Evolutionary conservation across 2,888 invertebrate genomes (phyloP), one percentile per base, ranked within the genome.

Genomic region (Rotaria macrura): DNA sequence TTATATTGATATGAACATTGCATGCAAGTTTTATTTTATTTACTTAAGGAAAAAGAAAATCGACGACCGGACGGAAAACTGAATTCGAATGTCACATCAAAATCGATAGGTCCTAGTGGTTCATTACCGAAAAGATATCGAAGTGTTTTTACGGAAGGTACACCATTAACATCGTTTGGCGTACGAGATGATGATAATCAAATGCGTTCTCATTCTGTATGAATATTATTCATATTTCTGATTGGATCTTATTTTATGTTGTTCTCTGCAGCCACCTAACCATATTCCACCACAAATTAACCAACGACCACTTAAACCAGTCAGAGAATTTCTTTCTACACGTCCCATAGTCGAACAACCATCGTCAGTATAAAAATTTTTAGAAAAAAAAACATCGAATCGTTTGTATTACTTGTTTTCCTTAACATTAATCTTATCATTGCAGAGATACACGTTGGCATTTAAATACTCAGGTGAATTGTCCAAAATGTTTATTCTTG

Each of bases 131-230:
- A 79, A 43, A 25, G 79, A 79, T 79, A 79, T 79, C 79, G n/a
- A n/a, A 79, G 43, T 43, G 79, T 79, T 40, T 43, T 43, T 79
- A 79, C n/a, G 1, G 79, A 79, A 79, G 79, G 79, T 43, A 79
- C 79, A 43, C 79, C 79, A 43, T 43, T 79, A 79, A 79, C 79
- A n/a, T 79, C 79, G n/a, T 79, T 79, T 43, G 79, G 79, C 3
- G 43, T 79, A 14, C 9, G 43, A 40, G n/a, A 43, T n/a, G 79
- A 43, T 25, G 79, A 43, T 14, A 79, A 79, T 79, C 40, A 79
- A 43, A 5, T n/a, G 5, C 79, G 79, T 10, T 25, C 79, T 12
- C 79, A 43, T 43, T 79, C 79, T 5, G 79, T 79, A 79, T 10
- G 34, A 23, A 79, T 43, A 43, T 2, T 29, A 14, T 5, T 43